These are phyloP conservation scores for Gibbula magus DNA, from an alignment of 2,888 invertebrate species.

Conservation along the genomic window DNA sequence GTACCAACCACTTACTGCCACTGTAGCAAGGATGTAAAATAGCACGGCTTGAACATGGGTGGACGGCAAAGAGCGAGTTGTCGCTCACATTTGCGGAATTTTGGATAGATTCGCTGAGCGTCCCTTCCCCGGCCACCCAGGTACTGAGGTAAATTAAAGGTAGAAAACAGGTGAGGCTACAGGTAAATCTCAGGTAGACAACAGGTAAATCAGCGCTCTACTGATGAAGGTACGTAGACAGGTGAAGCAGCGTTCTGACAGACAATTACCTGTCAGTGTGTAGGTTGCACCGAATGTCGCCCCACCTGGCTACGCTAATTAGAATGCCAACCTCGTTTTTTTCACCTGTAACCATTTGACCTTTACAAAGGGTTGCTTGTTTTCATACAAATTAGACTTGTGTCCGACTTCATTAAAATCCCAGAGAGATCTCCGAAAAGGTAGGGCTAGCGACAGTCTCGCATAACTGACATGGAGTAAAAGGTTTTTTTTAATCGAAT, in stretches of 20 bases:
- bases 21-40: background rate
- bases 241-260: conserved; percentile 3
- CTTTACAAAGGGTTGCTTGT: conserved; percentile 1
- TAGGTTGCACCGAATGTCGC: background rate
- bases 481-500: too few relatives aligned
- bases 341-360: conserved; percentile 8
- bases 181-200: background rate
- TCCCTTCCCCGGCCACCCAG: conserved; percentile 12
- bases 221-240: too few relatives aligned
- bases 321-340: background rate
- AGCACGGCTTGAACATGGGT: background rate
- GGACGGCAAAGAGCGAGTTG: background rate
- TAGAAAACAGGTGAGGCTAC: too few relatives aligned
- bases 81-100: conserved; percentile 17
- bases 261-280: background rate
- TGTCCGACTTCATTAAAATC: background rate
- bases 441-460: too few relatives aligned
- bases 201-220: background rate
- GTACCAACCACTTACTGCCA: background rate
- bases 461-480: too few relatives aligned
- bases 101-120: conserved; percentile 14
- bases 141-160: background rate
- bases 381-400: background rate
- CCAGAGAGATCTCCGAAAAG: too few relatives aligned
- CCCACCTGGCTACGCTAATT: background rate